Conservation (phyloP, 2,797 vertebrate species). For the Agapornis canus region DNA sequence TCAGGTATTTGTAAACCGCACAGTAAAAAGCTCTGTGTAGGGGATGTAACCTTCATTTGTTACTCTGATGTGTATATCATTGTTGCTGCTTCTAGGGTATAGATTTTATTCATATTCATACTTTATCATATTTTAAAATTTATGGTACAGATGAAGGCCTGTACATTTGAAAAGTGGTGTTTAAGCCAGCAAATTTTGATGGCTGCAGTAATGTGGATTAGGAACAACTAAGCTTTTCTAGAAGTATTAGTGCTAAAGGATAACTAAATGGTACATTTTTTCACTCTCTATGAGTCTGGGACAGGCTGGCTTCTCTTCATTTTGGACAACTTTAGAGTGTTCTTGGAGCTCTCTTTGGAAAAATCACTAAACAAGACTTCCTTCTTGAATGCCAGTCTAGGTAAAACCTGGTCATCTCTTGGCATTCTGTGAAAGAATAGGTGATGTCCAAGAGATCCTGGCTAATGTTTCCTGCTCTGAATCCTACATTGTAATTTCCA, state of each 20-base stretch:
- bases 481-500: neutral
- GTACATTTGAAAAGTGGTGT: neutral
- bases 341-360: neutral
- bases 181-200: neutral
- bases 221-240: neutral
- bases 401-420: neutral
- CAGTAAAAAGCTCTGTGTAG: neutral
- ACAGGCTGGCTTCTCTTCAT: neutral
- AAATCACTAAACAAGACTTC: neutral
- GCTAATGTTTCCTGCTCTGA: neutral
- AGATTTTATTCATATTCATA: neutral
- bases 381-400: neutral
- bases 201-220: neutral
- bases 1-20: neutral
- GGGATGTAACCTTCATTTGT: neutral
- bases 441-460: neutral
- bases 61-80: neutral
- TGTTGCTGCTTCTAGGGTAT: neutral
- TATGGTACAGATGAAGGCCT: neutral
- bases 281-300: neutral
- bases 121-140: neutral
- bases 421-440: neutral
- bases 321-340: neutral
- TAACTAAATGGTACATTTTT: neutral
- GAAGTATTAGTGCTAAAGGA: neutral